Conservation (phyloP, 1,140 invertebrate species). For the Zaprionus kolodkinae region DNA sequence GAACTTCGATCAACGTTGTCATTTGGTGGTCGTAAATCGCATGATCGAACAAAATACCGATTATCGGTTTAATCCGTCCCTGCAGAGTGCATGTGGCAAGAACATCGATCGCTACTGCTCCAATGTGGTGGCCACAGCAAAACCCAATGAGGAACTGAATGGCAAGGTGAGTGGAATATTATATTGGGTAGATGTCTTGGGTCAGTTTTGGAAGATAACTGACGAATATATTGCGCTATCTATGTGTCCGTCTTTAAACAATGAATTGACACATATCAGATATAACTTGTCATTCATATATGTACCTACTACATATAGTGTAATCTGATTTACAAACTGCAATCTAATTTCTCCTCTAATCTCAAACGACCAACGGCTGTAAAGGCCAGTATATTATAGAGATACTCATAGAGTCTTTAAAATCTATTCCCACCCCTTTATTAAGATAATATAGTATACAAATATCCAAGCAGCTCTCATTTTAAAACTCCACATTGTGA, state of each 20-base stretch:
- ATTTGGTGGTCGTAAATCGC: constrained; percentile 92
- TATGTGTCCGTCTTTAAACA: not conserved
- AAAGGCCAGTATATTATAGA: not conserved
- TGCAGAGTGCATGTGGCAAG: constrained; percentile 89
- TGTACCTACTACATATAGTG: not conserved
- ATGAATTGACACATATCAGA: not conserved
- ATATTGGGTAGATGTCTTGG: not conserved
- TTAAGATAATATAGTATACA: not conserved
- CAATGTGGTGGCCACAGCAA: constrained; percentile 76
- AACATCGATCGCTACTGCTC: constrained; percentile 91
- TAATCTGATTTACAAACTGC: constrained; percentile 2
- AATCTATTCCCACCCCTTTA: not conserved
- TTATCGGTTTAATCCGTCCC: constrained; percentile 94
- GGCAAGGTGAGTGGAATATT: constrained; percentile 85
- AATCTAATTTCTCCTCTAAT: not conserved
- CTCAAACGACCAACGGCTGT: not conserved
- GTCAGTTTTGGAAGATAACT: not conserved
- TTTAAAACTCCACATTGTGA: constrained; percentile 49
- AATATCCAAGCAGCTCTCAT: not conserved
- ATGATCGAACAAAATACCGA: constrained; percentile 97
- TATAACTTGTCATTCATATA: too few relatives aligned
- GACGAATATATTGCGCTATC: not conserved
- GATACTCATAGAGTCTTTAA: not conserved
- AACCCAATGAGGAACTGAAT: constrained; percentile 87
- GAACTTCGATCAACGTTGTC: constrained; percentile 94